Evolutionary conservation across 2,113 vertebrate species (phyloP).

Genomic region (Parus major): DNA sequence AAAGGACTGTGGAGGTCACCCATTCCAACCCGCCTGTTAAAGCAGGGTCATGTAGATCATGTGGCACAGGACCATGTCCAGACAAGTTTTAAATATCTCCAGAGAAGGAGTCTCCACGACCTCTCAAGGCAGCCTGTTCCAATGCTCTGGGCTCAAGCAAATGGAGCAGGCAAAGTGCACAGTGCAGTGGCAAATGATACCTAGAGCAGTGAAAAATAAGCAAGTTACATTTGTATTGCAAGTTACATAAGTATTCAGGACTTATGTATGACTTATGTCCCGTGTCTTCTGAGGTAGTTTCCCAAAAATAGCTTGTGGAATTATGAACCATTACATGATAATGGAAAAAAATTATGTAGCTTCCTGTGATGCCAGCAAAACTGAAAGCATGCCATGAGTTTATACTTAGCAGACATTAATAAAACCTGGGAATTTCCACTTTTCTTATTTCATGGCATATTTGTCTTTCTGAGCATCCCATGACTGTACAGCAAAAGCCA

Average conservation of each 20-base stretch:
- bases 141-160: neutral
- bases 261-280: neutral
- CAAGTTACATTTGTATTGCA: neutral
- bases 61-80: neutral
- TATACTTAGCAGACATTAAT: neutral
- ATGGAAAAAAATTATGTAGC: neutral
- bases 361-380: conserved; percentile 6
- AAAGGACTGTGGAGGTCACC: neutral
- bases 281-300: neutral
- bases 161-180: neutral
- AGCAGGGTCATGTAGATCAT: neutral
- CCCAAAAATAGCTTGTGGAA: neutral
- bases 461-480: neutral
- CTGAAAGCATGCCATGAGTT: neutral
- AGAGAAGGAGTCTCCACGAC: neutral
- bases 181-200: neutral
- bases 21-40: neutral
- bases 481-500: neutral
- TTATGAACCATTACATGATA: neutral
- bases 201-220: neutral
- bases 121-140: neutral
- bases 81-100: neutral
- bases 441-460: neutral
- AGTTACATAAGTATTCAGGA: neutral
- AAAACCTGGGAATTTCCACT: conserved; percentile 31